Evolutionary conservation across 2,888 invertebrate genomes (phyloP).

Genomic region (Tetranychus truncatus): DNA sequence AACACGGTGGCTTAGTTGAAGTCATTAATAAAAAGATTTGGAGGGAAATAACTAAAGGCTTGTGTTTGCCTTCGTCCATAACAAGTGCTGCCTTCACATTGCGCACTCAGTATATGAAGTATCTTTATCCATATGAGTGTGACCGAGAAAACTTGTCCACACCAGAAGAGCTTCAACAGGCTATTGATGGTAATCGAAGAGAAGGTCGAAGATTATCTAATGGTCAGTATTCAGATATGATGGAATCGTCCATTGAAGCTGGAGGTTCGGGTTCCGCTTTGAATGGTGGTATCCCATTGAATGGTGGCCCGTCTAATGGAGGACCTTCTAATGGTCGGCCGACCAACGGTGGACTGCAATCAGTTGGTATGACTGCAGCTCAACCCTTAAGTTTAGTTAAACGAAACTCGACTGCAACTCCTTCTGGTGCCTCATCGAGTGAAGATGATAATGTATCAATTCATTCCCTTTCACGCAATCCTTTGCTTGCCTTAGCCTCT

Average conservation of each 20-base stretch:
- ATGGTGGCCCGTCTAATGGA: background rate
- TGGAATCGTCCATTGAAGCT: constrained; percentile 13
- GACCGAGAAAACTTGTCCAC: constrained; percentile 81
- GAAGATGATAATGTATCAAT: constrained; percentile 29
- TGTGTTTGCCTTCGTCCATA: constrained; percentile 90
- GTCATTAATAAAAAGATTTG: constrained; percentile 99
- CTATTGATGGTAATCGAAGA: constrained; percentile 91
- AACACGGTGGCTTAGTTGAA: constrained; percentile 91
- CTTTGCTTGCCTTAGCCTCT: constrained; percentile 30
- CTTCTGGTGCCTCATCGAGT: constrained; percentile 22
- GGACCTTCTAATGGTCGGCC: background rate
- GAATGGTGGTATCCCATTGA: background rate
- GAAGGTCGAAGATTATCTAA: constrained; percentile 84
- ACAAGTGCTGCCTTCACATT: constrained; percentile 97
- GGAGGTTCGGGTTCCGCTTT: background rate
- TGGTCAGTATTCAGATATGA: constrained; percentile 41
- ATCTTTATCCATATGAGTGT: constrained; percentile 94
- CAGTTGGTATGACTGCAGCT: background rate
- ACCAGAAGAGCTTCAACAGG: constrained; percentile 82
- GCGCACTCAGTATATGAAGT: constrained; percentile 99
- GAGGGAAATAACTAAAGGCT: constrained; percentile 99
- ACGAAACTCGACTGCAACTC: background rate
- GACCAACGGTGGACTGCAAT: background rate
- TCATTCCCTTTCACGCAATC: constrained; percentile 30
- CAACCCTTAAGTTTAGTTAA: constrained; percentile 11